Evolutionary conservation across 2,113 vertebrate species (phyloP).

Genomic region (Tragulus kanchil): DNA sequence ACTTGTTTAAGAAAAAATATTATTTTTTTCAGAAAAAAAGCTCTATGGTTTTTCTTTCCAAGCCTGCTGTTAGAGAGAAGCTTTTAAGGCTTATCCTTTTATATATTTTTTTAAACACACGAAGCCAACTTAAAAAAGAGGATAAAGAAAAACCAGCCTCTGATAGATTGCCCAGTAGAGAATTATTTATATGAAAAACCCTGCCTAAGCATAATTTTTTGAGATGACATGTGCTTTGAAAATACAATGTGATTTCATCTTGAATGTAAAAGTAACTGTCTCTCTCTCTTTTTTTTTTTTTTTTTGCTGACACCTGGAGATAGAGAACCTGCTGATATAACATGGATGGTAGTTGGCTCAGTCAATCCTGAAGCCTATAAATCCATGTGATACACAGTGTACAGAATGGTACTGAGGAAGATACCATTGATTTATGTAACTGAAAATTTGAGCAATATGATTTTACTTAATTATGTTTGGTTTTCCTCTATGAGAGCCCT

Average conservation of each 20-base stretch:
- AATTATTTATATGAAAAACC: constrained; percentile 87
- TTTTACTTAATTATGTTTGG: constrained; percentile 84
- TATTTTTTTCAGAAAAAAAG: background rate
- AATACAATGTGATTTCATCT: constrained; percentile 86
- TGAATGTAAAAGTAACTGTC: constrained; percentile 83
- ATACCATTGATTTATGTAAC: constrained; percentile 85
- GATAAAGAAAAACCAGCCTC: constrained; percentile 39
- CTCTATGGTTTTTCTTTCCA: background rate
- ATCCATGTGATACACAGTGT: constrained; percentile 71
- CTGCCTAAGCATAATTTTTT: constrained; percentile 88
- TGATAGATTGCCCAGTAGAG: constrained; percentile 84
- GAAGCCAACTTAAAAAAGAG: constrained; percentile 61
- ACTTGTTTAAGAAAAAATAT: constrained; percentile 35
- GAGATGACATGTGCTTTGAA: constrained; percentile 87
- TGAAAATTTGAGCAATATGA: constrained; percentile 78
- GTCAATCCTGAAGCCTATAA: constrained; percentile 82
- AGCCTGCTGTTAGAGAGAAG: background rate
- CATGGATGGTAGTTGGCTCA: constrained; percentile 69
- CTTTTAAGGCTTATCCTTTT: constrained; percentile 59
- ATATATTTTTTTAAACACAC: background rate
- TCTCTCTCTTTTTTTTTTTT: constrained; percentile 75
- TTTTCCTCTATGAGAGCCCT: constrained; percentile 53
- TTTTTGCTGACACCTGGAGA: constrained; percentile 84
- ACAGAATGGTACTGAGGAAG: constrained; percentile 1
- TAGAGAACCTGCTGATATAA: constrained; percentile 84